Evolutionary conservation across 2,888 invertebrate genomes (phyloP), one percentile per base, ranked within the genome.

Genomic region (Ennomos fuscantarius): DNA sequence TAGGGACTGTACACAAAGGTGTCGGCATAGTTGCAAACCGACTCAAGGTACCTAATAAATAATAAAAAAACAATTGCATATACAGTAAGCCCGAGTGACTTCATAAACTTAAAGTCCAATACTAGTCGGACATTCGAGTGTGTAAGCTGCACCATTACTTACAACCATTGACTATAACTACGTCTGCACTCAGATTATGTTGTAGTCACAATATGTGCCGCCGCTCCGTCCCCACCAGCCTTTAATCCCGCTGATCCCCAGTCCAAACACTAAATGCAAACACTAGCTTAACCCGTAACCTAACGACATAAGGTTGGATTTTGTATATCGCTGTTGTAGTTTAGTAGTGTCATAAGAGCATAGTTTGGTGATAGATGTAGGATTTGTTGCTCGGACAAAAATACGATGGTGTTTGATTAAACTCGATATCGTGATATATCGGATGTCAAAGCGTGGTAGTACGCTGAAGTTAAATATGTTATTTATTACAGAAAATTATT

Each of bases 181-280:
- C 48, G 13, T 39, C 48, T 48, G 40, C 9, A 39, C 48, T 40
- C 48, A 40, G 39, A 39, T 48, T 48, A 40, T n/a, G 32, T 32
- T 8, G 9, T 32, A 37, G 31, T 48, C 10, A 39, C 48, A 37
- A 37, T 33, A 32, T 48, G 53, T 36, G 36, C 44, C 5, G 24
- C 24, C 24, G 10, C 35, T 31, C 50, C 43, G 50, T 43, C 44
- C 9, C 12, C 37, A 32, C 5, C 24, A 37, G 36, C 24, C 39
- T n/a, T 32, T 50, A 41, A 55, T 50, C 49, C 48, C 11, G 32
- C 45, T 50, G 45, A 55, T 45, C 50, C 44, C 36, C 12, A n/a
- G 2, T 32, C 42, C 35, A 34, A 13, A 48, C 42, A 37, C 47
- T 32, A 11, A 5, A 35, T 3, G 36, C 48, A 35, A 49, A 40